A percentile compares a stretch with the other conserved stretches of the same genome.
phyloP scores from a whole-genome alignment of 2,797 vertebrate genomes.

The Caiman crocodilus region DNA sequence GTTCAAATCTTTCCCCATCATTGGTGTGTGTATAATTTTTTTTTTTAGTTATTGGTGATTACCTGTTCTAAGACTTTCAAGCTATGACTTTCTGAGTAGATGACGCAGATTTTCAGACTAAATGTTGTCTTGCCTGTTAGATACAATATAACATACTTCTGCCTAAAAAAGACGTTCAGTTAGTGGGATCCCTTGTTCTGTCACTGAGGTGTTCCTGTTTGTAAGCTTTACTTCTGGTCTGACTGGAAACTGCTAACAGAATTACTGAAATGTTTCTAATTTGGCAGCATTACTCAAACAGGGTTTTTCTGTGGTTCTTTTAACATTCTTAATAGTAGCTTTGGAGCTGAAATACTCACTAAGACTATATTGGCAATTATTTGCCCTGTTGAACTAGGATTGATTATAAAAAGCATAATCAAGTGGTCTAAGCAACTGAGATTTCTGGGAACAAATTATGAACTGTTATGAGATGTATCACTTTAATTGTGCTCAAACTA shows the following conservation, averaged over 20 bases:
- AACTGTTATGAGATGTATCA: neutral
- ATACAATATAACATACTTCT: neutral
- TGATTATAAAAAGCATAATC: neutral
- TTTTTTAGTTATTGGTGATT: neutral
- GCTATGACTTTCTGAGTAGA: neutral
- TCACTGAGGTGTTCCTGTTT: neutral
- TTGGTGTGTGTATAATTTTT: no score
- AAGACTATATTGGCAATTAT: neutral
- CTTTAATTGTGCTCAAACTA: neutral
- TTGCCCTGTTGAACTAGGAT: neutral
- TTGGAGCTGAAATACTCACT: neutral
- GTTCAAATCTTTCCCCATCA: neutral
- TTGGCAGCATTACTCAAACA: neutral
- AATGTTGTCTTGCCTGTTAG: neutral
- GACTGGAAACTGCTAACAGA: neutral
- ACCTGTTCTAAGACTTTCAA: neutral
- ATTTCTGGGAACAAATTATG: neutral
- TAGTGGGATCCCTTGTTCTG: neutral
- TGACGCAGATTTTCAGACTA: neutral
- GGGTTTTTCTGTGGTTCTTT: neutral
- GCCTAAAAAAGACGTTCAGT: fast-evolving
- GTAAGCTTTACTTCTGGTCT: neutral
- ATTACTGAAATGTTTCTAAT: neutral
- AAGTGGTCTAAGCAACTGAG: neutral
- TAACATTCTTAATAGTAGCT: neutral